phyloP scores from a whole-genome alignment of 2,797 vertebrate species.

The Argyrosomus regius region DNA sequence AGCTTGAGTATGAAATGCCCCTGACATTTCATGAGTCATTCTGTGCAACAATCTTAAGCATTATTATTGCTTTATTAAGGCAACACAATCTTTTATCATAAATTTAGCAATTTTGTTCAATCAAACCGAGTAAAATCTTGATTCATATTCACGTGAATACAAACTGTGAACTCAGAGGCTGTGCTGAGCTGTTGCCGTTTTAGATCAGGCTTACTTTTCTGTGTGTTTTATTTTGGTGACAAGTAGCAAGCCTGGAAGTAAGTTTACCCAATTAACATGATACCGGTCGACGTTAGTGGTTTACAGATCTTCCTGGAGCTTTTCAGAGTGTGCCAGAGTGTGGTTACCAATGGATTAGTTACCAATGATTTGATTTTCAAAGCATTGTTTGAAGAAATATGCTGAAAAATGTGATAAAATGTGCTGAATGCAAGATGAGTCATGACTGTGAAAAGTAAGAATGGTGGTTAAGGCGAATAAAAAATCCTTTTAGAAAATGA shows the following conservation, averaged over 20 bases:
- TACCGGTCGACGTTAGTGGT: background rate
- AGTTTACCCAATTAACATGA: background rate
- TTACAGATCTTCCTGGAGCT: constrained; percentile 10
- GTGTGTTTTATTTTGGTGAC: background rate
- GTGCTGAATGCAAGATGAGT: background rate
- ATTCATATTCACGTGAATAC: background rate
- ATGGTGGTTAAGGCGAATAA: background rate
- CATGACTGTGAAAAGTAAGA: background rate
- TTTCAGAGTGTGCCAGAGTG: background rate
- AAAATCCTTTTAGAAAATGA: background rate
- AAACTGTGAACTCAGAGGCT: background rate
- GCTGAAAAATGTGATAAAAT: background rate
- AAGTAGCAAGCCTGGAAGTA: background rate
- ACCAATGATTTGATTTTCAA: background rate
- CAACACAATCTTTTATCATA: background rate
- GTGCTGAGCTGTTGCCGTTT: background rate
- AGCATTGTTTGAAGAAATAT: background rate
- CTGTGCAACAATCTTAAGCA: background rate
- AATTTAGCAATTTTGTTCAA: background rate
- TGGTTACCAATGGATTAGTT: background rate
- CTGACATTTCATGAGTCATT: background rate
- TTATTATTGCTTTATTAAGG: background rate
- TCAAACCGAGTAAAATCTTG: background rate
- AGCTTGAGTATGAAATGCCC: background rate
- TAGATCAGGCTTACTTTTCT: background rate